Evolutionary conservation across 2,113 vertebrate genomes (phyloP), one percentile per base, ranked within the genome.

Genomic region (Pluvialis apricaria): DNA sequence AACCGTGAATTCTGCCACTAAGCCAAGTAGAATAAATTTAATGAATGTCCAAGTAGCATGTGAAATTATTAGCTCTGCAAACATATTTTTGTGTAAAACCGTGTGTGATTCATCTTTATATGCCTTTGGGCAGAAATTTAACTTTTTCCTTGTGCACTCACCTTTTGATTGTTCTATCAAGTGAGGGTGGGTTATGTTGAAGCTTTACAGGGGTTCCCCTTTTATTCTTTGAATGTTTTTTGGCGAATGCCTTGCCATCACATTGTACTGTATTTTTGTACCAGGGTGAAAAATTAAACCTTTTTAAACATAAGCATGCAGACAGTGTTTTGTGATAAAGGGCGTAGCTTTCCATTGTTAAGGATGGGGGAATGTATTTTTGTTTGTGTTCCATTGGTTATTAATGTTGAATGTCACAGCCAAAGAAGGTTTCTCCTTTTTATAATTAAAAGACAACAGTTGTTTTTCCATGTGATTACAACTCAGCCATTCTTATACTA

Each of bases 221-320:
- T 92, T 80, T 92, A 84, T 93, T 96, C 94, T 95, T 88, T 93
- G 96, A 97, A 97, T 97, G 96, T 97, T 96, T 91, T 92, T 77
- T 93, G 93, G 95, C 42, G 25, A 88, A 94, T 96, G 97, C 97
- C 97, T 98, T 98, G 97, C 95, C 96, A 97, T 96, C 93, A 97
- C 84, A 96, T 97, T 98, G 97, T 97, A 97, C 94, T 98, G 97
- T 98, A 98, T 98, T 98, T 98, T 98, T 98, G 97, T 98, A 98
- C 94, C 92, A 88, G 83, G 95, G 75, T 98, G 95, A 97, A 96
- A 95, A 79, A 96, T 93, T 91, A 97, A 97, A 97, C 91, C 96
- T 98, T 98, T 98, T 97, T 96, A 98, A 97, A 98, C 97, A 95
- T 88, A 94, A 96, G 38, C 54, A 10, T 79, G 92, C 71, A 55